Evolutionary conservation across 2,888 invertebrate genomes (phyloP), one percentile per base, ranked within the genome.

Genomic region (Monoplex corrugatus): DNA sequence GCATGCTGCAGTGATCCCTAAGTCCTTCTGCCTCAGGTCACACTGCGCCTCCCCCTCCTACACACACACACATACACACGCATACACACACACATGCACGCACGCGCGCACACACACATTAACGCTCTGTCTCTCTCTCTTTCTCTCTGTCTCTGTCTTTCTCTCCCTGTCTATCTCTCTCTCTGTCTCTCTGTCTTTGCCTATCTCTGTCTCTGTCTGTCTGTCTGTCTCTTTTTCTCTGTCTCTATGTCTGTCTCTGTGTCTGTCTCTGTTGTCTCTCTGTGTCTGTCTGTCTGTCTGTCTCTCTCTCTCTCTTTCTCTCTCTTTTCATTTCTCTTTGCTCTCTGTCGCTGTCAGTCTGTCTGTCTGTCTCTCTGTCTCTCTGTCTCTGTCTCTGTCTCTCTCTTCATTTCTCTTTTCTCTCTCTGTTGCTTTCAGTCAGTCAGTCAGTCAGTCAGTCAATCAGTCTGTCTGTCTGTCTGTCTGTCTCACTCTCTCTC

Each of bases 371-470:
- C 45, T 35, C 32, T 43, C 43, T 83, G n/a, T 45, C 32, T 43
- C 32, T 40, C 83, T 83, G 6, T n/a, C 32, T 43, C 83, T 43
- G 8, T n/a, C 45, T 83, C 83, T 43, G n/a, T 83, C 83, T 83
- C 45, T 43, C 32, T 83, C 83, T 83, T 40, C 40, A 6, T 35
- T 32, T 75, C 13, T 75, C 1, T 75, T 0, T 75, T 38, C 3
- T 68, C 68, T n/a, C 38, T 75, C 6, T 38, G 16, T 13, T 35
- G 10, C 28, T 75, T n/a, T 75, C 38, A 0, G 16, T 23, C 10
- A 19, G 5, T 2, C 75, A 38, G 1, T 35, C 75, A 10, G 23
- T 35, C 35, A 1, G 8, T 32, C 35, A 1, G 8, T 32, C 35
- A 10, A 35, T 75, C 23, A 19, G 75, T 35, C 38, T 38, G 40